Percentiles rank a stretch among this genome's conserved stretches.
Conservation (phyloP, 2,888 invertebrate genomes). For the Fragum fragum region DNA sequence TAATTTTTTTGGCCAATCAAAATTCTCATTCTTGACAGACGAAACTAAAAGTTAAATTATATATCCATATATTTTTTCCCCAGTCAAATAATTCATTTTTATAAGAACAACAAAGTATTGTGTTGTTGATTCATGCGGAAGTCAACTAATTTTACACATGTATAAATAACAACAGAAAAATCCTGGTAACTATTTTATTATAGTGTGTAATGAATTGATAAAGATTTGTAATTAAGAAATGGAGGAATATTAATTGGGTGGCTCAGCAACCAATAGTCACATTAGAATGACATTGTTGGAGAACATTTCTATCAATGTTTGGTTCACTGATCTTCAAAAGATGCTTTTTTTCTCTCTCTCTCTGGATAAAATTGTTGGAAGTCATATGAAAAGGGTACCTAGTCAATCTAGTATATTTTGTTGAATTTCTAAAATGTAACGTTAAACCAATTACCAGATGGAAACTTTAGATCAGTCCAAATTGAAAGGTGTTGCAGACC, state of each 20-base stretch:
- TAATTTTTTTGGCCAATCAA: no score
- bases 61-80: no score
- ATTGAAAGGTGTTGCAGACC: no score
- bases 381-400: slow-evolving; percentile 6
- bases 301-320: slow-evolving; percentile 21
- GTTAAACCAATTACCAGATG: no score
- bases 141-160: background rate
- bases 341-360: slow-evolving; percentile 7
- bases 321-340: slow-evolving; percentile 23
- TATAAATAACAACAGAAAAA: background rate
- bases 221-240: slow-evolving; percentile 30
- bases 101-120: background rate
- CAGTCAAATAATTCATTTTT: no score
- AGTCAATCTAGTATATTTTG: no score
- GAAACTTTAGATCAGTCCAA: no score
- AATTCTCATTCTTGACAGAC: no score
- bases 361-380: background rate
- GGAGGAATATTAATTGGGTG: slow-evolving; percentile 37
- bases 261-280: slow-evolving; percentile 16
- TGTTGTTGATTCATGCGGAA: slow-evolving; percentile 1
- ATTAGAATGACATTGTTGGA: slow-evolving; percentile 27
- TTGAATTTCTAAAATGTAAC: no score
- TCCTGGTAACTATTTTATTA: slow-evolving; percentile 9
- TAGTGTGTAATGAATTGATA: slow-evolving; percentile 28
- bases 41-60: no score